A percentile compares a stretch with the other conserved stretches of the same genome.
These are phyloP conservation scores for Neoscelio sp. DNA, from an alignment of 2,888 invertebrate species.

Conservation along the genomic window DNA sequence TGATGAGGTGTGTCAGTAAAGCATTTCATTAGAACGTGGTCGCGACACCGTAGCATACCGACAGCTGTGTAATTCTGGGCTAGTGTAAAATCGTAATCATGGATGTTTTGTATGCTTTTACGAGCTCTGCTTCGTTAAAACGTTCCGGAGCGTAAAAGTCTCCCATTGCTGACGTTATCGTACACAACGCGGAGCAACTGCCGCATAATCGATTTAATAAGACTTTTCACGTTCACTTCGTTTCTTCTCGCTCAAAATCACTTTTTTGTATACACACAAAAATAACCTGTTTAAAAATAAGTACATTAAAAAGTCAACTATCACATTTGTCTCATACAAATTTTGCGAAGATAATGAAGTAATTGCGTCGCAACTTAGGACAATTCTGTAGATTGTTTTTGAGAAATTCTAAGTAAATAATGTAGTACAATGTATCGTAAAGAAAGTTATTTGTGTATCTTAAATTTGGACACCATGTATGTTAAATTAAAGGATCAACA, in stretches of 20 bases:
- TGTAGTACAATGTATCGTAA: no score
- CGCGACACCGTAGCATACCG: slow-evolving; percentile 66
- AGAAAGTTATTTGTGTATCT: no score
- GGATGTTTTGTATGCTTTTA: slow-evolving; percentile 72
- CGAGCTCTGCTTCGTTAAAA: slow-evolving; percentile 76
- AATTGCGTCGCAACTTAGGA: no score
- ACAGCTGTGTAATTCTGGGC: slow-evolving; percentile 73
- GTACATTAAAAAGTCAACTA: slow-evolving; percentile 27
- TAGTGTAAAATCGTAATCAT: slow-evolving; percentile 71
- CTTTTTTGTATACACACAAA: slow-evolving; percentile 16
- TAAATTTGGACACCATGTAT: no score
- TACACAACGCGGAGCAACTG: slow-evolving; percentile 19
- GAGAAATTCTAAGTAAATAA: no score
- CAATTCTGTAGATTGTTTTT: no score
- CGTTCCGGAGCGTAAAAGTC: slow-evolving; percentile 75
- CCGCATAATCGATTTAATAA: slow-evolving; percentile 36
- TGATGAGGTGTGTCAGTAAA: slow-evolving; percentile 41
- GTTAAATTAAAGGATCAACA: no score
- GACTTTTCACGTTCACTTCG: slow-evolving; percentile 30
- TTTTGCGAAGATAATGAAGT: no score
- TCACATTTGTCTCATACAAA: no score
- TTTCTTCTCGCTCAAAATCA: slow-evolving; percentile 33
- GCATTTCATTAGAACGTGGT: slow-evolving; percentile 36
- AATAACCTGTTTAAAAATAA: slow-evolving; percentile 12
- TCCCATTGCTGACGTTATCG: slow-evolving; percentile 76